Base-by-base conservation (phyloP, 2,888 invertebrate species). In the Tridacna crocea region DNA sequence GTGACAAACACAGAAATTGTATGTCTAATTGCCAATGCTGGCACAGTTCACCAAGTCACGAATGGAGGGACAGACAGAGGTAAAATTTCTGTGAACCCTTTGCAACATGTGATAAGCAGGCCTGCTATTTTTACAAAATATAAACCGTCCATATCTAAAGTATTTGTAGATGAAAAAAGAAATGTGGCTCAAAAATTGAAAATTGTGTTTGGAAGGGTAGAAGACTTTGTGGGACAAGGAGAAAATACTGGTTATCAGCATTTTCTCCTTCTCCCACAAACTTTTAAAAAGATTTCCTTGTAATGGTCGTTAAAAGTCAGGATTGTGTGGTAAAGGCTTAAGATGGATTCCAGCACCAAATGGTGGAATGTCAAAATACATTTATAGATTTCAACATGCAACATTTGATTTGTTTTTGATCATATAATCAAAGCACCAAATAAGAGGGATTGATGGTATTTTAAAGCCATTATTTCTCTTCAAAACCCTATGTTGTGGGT, bases 1-100 rank as follows among this genome's bases (percentile, higher is more conserved):
- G 73, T 87, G 2, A 79, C 84, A 4, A 27, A 87, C 4, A 84
- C 88, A 22, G 61, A 82, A 72, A 82, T 89, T n/a, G 65, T 77
- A 12, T 91, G 91, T 77, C 22, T 27, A 46, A 88, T 89, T 11
- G 87, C 74, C 13, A 82, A 89, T 63, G 90, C 89, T 6, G 90
- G 84, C 6, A 79, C 47, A 6, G 75, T 75, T 22, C 86, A 89
- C 63, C 68, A 76, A 0, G 78, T 90, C 12, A 85, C 82, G 24
- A 90, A 90, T 48, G 81, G 80, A 6, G 90, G 90, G 73, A 82
- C 82, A 72, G 87, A 78, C 87, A 70, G 77, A 65, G 80, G 83
- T 83, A 27, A 26, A 15, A 2, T 55, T 55, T 2, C 36, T 36
- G 36, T 2, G 17, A 55, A 10, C 55, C n/a, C 10, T 55, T 55